phyloP scores from a whole-genome alignment of 2,113 vertebrate genomes.

The Gracilinanus agilis region DNA sequence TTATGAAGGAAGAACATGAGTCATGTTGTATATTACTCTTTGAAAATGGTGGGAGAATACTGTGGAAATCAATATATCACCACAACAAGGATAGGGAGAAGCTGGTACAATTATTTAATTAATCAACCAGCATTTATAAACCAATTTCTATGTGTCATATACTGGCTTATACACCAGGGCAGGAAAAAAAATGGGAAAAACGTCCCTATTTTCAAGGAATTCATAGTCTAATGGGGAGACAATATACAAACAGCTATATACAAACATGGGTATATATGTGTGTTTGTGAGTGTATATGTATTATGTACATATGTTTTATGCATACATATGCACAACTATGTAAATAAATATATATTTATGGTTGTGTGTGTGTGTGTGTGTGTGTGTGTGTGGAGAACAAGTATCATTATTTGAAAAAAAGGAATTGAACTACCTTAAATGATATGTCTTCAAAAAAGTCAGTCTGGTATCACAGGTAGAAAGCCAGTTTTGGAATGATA shows the following conservation, averaged over 20 bases:
- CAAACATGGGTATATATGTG: neutral
- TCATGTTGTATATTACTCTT: too few species aligned
- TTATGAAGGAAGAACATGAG: too few species aligned
- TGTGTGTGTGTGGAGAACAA: neutral
- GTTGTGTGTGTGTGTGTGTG: too few species aligned
- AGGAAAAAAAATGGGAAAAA: neutral
- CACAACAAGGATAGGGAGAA: neutral
- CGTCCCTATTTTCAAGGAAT: neutral
- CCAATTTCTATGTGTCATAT: neutral
- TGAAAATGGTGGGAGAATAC: too few species aligned
- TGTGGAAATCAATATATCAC: neutral
- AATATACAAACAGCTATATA: neutral
- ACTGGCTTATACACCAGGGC: neutral
- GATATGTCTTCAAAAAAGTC: neutral
- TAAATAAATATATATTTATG: too few species aligned
- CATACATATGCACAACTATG: too few species aligned
- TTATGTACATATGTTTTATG: neutral
- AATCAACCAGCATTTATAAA: neutral
- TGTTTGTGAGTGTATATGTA: too few species aligned
- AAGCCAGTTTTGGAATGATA: neutral
- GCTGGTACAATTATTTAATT: neutral
- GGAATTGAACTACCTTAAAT: neutral
- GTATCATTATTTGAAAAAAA: neutral
- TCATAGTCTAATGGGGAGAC: neutral
- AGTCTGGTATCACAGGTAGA: neutral